Conservation (phyloP, 2,113 vertebrate genomes). For the Cairina moschata region DNA sequence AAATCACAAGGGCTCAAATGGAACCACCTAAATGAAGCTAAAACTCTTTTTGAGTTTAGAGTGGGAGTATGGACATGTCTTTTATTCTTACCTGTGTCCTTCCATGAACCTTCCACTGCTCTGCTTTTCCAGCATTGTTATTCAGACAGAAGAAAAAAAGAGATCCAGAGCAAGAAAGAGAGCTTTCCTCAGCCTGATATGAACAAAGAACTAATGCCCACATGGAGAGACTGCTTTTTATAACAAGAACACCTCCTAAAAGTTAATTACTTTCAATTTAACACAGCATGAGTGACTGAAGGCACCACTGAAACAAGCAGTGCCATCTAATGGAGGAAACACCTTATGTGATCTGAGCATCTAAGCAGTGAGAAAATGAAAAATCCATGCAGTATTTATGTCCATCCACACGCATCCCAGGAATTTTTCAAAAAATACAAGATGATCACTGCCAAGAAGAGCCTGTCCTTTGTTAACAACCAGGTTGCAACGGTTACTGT, state of each 20-base stretch:
- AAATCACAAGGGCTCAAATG: neutral
- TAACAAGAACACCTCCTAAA: slow-evolving; percentile 7
- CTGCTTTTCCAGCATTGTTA: neutral
- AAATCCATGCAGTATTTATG: neutral
- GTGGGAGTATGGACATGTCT: neutral
- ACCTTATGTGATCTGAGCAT: neutral
- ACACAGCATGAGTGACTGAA: neutral
- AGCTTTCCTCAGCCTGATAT: neutral
- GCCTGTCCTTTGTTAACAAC: neutral
- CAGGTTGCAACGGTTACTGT: accelerated
- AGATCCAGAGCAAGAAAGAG: neutral
- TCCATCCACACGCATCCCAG: neutral
- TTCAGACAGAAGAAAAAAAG: accelerated
- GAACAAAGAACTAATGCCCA: neutral
- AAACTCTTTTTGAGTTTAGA: neutral
- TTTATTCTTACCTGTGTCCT: neutral
- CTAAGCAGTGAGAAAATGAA: accelerated
- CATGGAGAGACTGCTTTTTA: neutral
- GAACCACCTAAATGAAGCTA: neutral
- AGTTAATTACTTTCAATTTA: neutral
- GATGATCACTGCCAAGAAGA: neutral
- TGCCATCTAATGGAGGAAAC: slow-evolving; percentile 46
- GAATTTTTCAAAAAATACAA: neutral
- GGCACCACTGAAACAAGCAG: neutral
- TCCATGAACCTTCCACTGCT: neutral